Percentiles rank a stretch among this genome's conserved stretches.
Conservation (phyloP, 2,888 invertebrate species). For the Rapana venosa region DNA sequence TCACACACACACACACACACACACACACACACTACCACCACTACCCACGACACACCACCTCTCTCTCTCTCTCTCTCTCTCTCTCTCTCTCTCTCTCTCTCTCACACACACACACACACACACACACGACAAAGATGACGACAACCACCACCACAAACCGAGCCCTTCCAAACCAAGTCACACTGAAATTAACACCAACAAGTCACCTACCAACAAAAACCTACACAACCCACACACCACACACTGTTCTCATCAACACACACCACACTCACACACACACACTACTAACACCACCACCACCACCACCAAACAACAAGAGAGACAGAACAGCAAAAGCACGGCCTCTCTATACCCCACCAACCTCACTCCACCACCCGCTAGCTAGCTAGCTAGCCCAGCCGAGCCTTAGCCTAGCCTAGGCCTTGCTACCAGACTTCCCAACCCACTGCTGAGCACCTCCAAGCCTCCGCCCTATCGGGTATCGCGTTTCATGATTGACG, state of each 20-base stretch:
- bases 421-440: not conserved
- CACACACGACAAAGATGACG: not conserved
- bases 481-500: slow-evolving; percentile 73
- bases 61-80: no score
- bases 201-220: not conserved
- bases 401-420: not conserved
- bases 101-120: slow-evolving; percentile 13
- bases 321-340: no score
- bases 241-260: not conserved
- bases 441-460: no score
- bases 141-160: not conserved
- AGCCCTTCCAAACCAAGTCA: not conserved
- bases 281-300: not conserved
- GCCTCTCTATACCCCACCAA: no score
- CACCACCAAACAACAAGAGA: not conserved
- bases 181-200: not conserved
- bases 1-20: not conserved
- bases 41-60: no score
- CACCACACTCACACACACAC: slow-evolving; percentile 26
- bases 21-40: slow-evolving; percentile 13
- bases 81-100: not conserved
- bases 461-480: slow-evolving; percentile 60
- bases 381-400: no score
- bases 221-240: not conserved
- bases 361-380: no score